Conservation (phyloP, 2,888 invertebrate species). For the Drosophila nr. fundita region DNA sequence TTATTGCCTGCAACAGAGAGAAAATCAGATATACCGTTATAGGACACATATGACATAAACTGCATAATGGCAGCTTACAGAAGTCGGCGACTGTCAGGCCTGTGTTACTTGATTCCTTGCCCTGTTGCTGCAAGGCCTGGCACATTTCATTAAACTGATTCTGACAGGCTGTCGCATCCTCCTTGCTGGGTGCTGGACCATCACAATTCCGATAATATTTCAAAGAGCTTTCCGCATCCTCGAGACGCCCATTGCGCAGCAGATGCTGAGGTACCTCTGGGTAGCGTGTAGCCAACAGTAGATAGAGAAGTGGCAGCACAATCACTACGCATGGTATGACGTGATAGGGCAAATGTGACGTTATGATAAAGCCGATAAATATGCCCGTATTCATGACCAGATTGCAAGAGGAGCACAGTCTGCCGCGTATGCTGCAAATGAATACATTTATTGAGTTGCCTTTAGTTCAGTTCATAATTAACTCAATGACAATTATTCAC, state of each 20-base stretch:
- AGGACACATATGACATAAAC: background rate
- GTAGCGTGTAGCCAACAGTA: constrained; percentile 49
- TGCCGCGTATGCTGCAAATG: constrained; percentile 76
- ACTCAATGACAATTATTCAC: constrained; percentile 22
- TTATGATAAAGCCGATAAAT: constrained; percentile 64
- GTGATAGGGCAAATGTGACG: constrained; percentile 69
- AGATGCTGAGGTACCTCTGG: constrained; percentile 78
- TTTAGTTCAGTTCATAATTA: background rate
- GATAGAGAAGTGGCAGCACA: constrained; percentile 64
- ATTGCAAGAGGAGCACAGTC: constrained; percentile 74
- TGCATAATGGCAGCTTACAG: constrained; percentile 51
- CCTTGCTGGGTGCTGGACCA: constrained; percentile 46
- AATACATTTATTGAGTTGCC: background rate
- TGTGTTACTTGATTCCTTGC: constrained; percentile 23
- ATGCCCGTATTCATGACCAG: constrained; percentile 69
- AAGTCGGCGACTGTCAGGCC: constrained; percentile 52
- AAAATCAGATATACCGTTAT: background rate
- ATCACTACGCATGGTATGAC: constrained; percentile 66
- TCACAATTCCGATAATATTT: constrained; percentile 71
- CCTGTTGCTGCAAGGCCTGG: constrained; percentile 43
- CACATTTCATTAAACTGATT: constrained; percentile 57
- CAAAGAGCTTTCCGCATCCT: constrained; percentile 64
- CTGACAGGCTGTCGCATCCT: constrained; percentile 59
- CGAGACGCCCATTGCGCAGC: constrained; percentile 52
- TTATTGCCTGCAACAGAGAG: constrained; percentile 58